Base-by-base conservation (phyloP, 2,113 vertebrate species). In the Leptodactylus fuscus region DNA sequence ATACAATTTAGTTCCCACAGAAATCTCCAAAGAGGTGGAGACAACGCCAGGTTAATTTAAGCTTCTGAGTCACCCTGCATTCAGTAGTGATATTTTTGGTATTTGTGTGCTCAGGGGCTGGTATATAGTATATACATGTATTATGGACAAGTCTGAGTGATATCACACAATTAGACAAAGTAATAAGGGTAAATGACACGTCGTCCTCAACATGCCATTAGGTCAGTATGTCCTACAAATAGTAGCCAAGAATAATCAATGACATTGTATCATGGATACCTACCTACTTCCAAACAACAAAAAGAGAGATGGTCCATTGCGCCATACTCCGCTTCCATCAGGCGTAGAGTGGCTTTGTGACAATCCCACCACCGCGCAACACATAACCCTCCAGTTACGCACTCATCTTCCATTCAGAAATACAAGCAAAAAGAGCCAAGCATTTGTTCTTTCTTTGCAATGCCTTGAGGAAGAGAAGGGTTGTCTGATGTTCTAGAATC, bases 1-100 rank as follows among this genome's bases (percentile, higher is more conserved):
- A 71, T 79, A 80, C 24, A 79, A 48, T 44, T 80, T 46, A 85
- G 75, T 85, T 85, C 83, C 83, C 83, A 85, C 34, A 80, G 46
- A 85, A 85, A 49, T 41, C 62, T 58, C n/a, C 27, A 18, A 58
- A 85, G 76, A 41, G 75, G 83, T 79, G 75, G 83, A 44, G 83
- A 70, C 22, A 46, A 5, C 24, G 80, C n/a, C 60, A 80, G 62
- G 75, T 71, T 85, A 85, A 85, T 79, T 85, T 85, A 79, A 80
- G 82, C 70, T 32, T 48, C 70, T 83, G 82, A 83, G 51, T 62
- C 70, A 74, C 12, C 32, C 38, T 74, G n/a, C 58, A 41, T 24
- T 46, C 74, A 5, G 51, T 36, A 34, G 20, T 58, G 70, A 83
- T 83, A 83, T 62, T 83, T 75, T 60, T 58, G 67, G 51, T 73